These are phyloP conservation scores for Tetranychus cinnabarinus DNA, from an alignment of 1,140 invertebrate genomes.

Conservation along the genomic window DNA sequence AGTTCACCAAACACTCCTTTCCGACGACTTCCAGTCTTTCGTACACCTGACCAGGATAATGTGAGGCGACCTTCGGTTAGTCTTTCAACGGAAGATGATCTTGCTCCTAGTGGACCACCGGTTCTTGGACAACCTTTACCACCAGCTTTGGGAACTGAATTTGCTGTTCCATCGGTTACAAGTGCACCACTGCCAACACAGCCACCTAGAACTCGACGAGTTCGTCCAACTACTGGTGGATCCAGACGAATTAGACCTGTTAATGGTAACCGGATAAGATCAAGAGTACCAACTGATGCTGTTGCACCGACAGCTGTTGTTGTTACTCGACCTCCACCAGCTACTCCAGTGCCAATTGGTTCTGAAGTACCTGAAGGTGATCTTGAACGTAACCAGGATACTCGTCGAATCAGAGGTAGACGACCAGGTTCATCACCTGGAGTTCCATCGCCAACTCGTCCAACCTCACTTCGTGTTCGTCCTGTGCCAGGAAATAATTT, in stretches of 20 bases:
- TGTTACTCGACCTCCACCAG: conserved; percentile 7
- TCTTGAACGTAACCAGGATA: neutral
- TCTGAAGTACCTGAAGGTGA: conserved; percentile 6
- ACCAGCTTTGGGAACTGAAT: neutral
- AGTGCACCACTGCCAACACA: neutral
- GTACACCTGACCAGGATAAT: neutral
- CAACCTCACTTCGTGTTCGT: neutral
- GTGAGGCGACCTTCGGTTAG: neutral
- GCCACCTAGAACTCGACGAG: neutral
- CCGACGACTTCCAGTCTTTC: neutral
- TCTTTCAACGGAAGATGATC: neutral
- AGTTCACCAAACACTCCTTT: neutral
- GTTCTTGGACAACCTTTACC: neutral
- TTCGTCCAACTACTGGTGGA: neutral
- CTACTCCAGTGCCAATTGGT: neutral
- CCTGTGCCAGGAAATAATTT: neutral
- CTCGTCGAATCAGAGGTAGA: neutral
- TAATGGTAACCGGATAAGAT: neutral
- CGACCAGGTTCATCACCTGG: neutral
- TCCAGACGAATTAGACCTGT: neutral
- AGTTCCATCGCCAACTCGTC: neutral
- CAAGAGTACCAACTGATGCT: neutral
- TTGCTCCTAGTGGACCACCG: neutral
- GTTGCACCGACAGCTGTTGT: conserved; percentile 9
- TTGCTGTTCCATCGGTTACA: neutral